A percentile compares a stretch with the other conserved stretches of the same genome.
phyloP scores from a whole-genome alignment of 2,888 invertebrate species.

The Mamestra brassicae region DNA sequence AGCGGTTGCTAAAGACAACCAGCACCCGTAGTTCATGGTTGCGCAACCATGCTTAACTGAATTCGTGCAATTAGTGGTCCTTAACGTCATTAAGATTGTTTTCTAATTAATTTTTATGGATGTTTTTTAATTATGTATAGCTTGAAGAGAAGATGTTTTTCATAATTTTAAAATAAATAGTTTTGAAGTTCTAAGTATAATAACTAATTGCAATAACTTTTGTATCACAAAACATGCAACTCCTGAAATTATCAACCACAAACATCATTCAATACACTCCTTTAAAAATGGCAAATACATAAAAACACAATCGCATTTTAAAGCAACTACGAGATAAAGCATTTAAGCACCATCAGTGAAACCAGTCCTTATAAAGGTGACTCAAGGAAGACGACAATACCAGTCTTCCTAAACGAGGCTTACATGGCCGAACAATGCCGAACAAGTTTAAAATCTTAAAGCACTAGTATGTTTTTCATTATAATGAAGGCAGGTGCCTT shows the following conservation, averaged over 20 bases:
- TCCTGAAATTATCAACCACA: constrained; percentile 1
- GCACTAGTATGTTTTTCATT: not conserved
- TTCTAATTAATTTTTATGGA: constrained; percentile 60
- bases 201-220: too few relatives aligned
- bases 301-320: constrained; percentile 11
- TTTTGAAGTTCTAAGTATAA: too few relatives aligned
- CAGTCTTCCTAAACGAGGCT: constrained; percentile 29
- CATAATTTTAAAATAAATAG: too few relatives aligned
- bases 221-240: too few relatives aligned
- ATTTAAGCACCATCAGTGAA: not conserved
- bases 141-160: not conserved
- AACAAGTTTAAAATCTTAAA: constrained; percentile 36
- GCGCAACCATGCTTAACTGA: constrained; percentile 47
- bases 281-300: not conserved
- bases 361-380: constrained; percentile 37
- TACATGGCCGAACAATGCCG: not conserved
- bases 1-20: constrained; percentile 37
- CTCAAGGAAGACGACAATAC: constrained; percentile 60
- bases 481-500: constrained; percentile 23
- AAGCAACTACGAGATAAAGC: constrained; percentile 7
- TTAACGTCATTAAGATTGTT: constrained; percentile 40
- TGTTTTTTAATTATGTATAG: constrained; percentile 24
- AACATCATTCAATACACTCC: not conserved
- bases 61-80: constrained; percentile 51
- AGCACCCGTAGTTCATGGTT: constrained; percentile 45